Conservation (phyloP, 2,797 vertebrate genomes). For the Tokudaia tokunoshimensis region DNA sequence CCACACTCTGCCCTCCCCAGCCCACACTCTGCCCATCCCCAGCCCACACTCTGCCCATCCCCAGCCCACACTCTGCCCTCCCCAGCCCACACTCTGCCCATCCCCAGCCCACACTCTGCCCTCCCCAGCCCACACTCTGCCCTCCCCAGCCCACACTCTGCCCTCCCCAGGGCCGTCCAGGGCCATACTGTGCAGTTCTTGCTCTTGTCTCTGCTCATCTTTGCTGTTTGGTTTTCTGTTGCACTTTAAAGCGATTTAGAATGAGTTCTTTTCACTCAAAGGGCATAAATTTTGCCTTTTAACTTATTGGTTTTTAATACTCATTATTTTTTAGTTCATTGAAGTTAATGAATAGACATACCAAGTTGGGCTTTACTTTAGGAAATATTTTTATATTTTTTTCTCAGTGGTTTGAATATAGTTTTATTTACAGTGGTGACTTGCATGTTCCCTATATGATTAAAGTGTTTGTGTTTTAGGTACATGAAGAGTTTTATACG, state of each 20-base stretch:
- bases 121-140: background rate
- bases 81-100: background rate
- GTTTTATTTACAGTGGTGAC: conserved; percentile 24
- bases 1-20: no score
- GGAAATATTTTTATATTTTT: conserved; percentile 32
- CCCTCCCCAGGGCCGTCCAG: no score
- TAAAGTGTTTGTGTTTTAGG: conserved; percentile 3
- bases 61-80: no score
- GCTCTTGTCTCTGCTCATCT: background rate
- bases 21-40: background rate
- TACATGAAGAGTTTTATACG: background rate
- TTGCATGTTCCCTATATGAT: background rate
- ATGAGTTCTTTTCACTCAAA: background rate
- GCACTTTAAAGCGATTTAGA: background rate
- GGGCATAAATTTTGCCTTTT: conserved; percentile 4
- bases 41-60: background rate
- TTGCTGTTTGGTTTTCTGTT: background rate
- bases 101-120: no score
- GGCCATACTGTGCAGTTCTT: background rate
- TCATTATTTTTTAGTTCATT: conserved; percentile 43
- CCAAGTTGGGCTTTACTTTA: conserved; percentile 37
- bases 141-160: no score
- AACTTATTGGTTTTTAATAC: conserved; percentile 35
- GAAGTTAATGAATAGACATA: background rate
- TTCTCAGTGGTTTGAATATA: conserved; percentile 10